Evolutionary conservation across 2,113 vertebrate genomes (phyloP).

Genomic region (Acrocephalus kingi): DNA sequence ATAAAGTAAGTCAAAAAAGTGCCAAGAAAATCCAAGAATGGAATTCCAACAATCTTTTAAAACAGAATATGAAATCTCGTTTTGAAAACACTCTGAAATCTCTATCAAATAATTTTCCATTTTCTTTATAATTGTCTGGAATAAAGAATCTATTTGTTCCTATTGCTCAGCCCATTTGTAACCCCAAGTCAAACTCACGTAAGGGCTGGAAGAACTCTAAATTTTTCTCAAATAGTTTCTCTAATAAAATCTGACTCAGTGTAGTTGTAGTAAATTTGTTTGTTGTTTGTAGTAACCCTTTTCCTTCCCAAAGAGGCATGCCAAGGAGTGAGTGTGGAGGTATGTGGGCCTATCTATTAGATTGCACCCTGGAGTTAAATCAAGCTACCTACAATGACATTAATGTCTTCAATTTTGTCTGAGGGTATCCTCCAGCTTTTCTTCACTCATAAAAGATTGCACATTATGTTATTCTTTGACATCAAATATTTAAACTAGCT

Average conservation of each 20-base stretch:
- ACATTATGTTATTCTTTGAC: not conserved
- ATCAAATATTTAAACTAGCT: not conserved
- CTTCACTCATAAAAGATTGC: not conserved
- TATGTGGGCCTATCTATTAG: not conserved
- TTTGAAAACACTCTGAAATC: not conserved
- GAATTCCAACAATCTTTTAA: not conserved
- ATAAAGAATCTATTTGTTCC: not conserved
- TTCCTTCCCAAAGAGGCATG: not conserved
- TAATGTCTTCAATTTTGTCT: not conserved
- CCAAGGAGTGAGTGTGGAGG: not conserved
- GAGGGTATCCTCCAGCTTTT: not conserved
- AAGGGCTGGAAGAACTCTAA: not conserved
- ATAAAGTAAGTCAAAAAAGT: not conserved
- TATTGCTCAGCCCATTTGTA: not conserved
- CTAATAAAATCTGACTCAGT: not conserved
- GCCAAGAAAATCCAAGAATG: conserved; percentile 15
- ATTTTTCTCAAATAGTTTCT: not conserved
- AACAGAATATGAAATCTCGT: not conserved
- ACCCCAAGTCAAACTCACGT: not conserved
- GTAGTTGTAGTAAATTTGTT: not conserved
- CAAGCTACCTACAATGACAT: not conserved
- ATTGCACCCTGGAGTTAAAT: not conserved
- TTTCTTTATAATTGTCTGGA: not conserved
- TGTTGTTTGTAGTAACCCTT: not conserved
- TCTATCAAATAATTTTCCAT: not conserved